Evolutionary conservation across 2,113 vertebrate species (phyloP).

Genomic region (Echinops telfairi): DNA sequence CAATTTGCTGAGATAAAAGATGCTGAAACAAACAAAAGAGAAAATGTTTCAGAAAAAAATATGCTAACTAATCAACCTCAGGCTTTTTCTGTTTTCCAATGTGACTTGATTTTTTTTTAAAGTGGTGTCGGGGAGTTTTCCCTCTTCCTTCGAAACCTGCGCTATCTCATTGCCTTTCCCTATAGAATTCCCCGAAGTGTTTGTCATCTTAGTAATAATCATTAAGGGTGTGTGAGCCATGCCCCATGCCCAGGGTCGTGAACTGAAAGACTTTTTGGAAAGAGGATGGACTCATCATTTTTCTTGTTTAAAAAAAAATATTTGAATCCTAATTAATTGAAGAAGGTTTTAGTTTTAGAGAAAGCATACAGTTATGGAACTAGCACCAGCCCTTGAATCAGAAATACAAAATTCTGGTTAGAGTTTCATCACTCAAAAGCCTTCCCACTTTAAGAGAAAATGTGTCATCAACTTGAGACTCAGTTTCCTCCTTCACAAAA

Average conservation of each 20-base stretch:
- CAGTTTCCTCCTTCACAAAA: background rate
- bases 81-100: slow-evolving; percentile 10
- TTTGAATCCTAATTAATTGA: slow-evolving; percentile 28
- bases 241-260: background rate
- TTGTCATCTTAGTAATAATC: background rate
- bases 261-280: slow-evolving; percentile 39
- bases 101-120: background rate
- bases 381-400: background rate
- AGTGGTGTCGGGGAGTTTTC: background rate
- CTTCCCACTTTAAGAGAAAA: background rate
- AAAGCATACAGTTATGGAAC: background rate
- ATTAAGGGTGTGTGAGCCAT: background rate
- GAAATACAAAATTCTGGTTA: slow-evolving; percentile 2
- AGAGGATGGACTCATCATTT: slow-evolving; percentile 14
- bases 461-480: background rate
- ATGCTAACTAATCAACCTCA: background rate
- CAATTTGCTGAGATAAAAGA: slow-evolving; percentile 44
- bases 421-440: background rate
- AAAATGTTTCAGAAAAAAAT: background rate
- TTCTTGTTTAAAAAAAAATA: background rate
- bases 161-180: background rate
- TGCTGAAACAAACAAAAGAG: background rate
- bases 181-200: background rate
- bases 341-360: slow-evolving; percentile 18
- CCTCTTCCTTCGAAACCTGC: background rate